Evolutionary conservation across 2,797 vertebrate species (phyloP).

Genomic region (Peromyscus nudipes): DNA sequence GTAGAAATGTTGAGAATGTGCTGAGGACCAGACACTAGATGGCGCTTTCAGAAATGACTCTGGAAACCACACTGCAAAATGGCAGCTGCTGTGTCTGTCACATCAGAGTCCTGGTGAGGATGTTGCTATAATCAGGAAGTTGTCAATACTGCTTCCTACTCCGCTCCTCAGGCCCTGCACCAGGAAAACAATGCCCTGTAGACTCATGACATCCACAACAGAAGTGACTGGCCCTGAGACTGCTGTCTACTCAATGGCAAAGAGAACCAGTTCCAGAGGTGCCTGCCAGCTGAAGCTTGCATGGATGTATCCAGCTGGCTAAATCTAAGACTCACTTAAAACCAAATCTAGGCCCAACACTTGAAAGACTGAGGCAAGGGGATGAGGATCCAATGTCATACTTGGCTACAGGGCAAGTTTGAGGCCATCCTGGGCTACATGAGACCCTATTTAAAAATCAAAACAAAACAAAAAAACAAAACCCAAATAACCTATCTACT

Average conservation of each 20-base stretch:
- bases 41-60: conserved; percentile 68
- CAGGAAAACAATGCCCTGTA: background rate
- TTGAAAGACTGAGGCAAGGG: background rate
- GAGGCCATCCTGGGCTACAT: background rate
- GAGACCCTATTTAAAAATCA: background rate
- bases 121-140: conserved; percentile 45
- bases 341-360: background rate
- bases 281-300: background rate
- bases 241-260: background rate
- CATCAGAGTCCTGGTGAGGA: background rate
- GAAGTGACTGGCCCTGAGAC: background rate
- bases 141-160: background rate
- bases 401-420: background rate
- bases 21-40: conserved; percentile 26
- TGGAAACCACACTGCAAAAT: conserved; percentile 57
- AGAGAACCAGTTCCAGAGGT: background rate
- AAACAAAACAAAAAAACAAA: background rate
- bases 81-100: background rate
- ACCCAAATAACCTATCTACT: background rate
- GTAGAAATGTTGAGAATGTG: background rate
- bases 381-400: background rate
- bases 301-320: background rate
- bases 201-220: background rate
- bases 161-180: background rate
- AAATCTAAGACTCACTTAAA: conserved; percentile 45